Conservation (phyloP, 2,888 invertebrate genomes). For the Argyresthia albistria region DNA sequence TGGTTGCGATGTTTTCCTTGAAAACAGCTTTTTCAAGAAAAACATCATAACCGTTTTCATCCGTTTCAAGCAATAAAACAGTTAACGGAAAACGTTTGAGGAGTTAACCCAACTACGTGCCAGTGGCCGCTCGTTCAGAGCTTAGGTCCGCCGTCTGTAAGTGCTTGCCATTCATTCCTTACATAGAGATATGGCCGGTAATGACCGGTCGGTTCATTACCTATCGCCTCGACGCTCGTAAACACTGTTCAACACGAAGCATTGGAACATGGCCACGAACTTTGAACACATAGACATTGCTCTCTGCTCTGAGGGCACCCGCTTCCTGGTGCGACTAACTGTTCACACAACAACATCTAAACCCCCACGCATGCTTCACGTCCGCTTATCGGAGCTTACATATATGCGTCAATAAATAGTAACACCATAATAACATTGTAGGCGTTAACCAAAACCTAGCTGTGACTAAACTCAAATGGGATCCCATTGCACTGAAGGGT, state of each 20-base stretch:
- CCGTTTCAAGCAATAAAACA: conserved; percentile 36
- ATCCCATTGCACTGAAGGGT: too few relatives aligned
- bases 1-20: conserved; percentile 23
- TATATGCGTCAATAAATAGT: conserved; percentile 14
- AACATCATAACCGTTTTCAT: too few relatives aligned
- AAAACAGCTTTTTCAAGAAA: conserved; percentile 16
- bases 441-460: conserved; percentile 12
- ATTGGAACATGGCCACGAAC: conserved; percentile 40
- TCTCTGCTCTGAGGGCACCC: conserved; percentile 25
- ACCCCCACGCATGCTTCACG: conserved; percentile 18
- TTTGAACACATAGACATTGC: conserved; percentile 54
- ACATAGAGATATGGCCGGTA: conserved; percentile 63
- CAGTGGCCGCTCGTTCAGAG: conserved; percentile 44
- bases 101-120: conserved; percentile 50
- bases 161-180: conserved; percentile 61
- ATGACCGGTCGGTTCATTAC: conserved; percentile 51
- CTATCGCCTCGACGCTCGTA: conserved; percentile 64
- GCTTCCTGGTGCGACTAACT: conserved; percentile 47
- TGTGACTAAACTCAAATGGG: too few relatives aligned
- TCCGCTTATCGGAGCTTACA: conserved; percentile 22
- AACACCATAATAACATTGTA: neutral
- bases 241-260: conserved; percentile 55
- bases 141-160: conserved; percentile 46
- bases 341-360: conserved; percentile 26
- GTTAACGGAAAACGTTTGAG: conserved; percentile 40